Conservation (phyloP, 2,888 invertebrate genomes). For the Caenorhabditis macrosperma region DNA sequence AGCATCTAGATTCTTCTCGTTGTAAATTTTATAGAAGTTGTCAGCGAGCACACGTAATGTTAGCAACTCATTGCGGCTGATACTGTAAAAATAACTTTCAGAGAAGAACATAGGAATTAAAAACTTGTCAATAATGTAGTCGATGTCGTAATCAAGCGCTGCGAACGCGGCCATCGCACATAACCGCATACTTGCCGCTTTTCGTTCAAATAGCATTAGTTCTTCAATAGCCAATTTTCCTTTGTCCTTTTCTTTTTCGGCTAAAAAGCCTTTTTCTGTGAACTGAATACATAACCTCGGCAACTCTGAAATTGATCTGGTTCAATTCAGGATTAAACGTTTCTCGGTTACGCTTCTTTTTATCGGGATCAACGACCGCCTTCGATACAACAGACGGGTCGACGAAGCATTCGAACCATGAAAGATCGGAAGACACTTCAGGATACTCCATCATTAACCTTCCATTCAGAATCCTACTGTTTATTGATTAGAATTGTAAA, state of each 20-base stretch:
- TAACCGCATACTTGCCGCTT: conserved; percentile 66
- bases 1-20: conserved; percentile 54
- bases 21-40: conserved; percentile 53
- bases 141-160: conserved; percentile 66
- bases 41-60: conserved; percentile 57
- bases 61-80: conserved; percentile 56
- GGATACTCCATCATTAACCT: conserved; percentile 13
- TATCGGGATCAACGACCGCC: conserved; percentile 35
- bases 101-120: neutral
- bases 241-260: conserved; percentile 50
- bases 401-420: conserved; percentile 56
- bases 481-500: neutral
- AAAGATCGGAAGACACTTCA: conserved; percentile 17
- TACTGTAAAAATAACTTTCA: conserved; percentile 22
- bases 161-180: conserved; percentile 69
- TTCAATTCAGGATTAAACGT: too few species aligned
- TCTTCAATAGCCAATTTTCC: conserved; percentile 58
- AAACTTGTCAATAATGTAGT: conserved; percentile 60
- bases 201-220: conserved; percentile 58
- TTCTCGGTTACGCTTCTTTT: conserved; percentile 43
- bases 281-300: conserved; percentile 56
- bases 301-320: conserved; percentile 48
- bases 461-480: neutral
- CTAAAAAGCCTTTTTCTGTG: conserved; percentile 51
- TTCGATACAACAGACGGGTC: conserved; percentile 22